Evolutionary conservation across 2,797 vertebrate species (phyloP).

Genomic region (Tokudaia tokunoshimensis): DNA sequence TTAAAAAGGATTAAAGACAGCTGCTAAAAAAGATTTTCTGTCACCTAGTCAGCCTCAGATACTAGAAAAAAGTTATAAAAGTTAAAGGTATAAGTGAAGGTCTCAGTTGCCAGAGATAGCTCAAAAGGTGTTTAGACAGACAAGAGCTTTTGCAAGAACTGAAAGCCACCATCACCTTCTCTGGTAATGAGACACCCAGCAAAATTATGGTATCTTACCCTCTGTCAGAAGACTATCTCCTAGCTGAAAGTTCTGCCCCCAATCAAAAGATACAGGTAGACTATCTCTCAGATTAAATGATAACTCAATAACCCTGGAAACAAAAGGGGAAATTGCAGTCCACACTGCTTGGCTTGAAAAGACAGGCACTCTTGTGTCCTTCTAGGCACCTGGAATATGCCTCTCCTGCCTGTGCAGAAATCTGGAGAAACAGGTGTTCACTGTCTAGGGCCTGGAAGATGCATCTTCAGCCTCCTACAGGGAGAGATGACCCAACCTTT

Average conservation of each 20-base stretch:
- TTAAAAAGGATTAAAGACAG: neutral
- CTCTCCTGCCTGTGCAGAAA: neutral
- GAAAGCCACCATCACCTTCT: neutral
- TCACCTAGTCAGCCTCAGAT: neutral
- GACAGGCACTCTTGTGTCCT: neutral
- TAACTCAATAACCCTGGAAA: no score
- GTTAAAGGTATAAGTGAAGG: neutral
- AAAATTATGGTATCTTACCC: neutral
- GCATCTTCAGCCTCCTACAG: neutral
- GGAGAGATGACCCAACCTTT: neutral
- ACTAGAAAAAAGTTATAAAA: neutral
- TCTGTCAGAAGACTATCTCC: neutral
- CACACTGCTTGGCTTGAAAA: neutral
- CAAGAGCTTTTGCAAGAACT: neutral
- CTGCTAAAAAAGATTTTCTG: neutral
- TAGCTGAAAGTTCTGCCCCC: neutral
- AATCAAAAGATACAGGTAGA: neutral
- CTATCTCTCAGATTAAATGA: neutral
- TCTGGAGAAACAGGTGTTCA: neutral
- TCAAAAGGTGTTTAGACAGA: neutral
- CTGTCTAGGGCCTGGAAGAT: neutral
- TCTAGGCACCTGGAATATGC: neutral
- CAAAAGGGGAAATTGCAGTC: neutral
- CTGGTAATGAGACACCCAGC: neutral
- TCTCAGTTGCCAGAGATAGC: neutral